These are phyloP conservation scores for Melieria omissa DNA, from an alignment of 2,888 invertebrate species.

Conservation along the genomic window DNA sequence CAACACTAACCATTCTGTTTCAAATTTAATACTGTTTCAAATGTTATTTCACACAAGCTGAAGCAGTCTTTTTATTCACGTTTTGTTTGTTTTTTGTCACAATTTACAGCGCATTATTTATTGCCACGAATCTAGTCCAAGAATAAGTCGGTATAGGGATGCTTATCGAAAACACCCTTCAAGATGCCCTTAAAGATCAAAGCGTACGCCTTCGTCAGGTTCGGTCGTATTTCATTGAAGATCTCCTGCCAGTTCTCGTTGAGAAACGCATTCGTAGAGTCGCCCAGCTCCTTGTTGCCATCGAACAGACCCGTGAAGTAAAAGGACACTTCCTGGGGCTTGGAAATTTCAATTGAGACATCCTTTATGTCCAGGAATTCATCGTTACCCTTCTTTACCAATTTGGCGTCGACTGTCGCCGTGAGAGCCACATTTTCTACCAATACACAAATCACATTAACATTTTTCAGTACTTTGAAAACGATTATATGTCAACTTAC, in stretches of 20 bases:
- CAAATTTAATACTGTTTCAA: too few relatives aligned
- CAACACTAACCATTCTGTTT: too few relatives aligned
- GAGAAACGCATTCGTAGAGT: constrained; percentile 63
- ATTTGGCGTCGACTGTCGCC: constrained; percentile 39
- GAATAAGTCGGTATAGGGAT: constrained; percentile 56
- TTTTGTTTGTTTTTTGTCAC: too few relatives aligned
- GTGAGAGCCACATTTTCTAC: constrained; percentile 38
- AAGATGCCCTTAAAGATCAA: constrained; percentile 59
- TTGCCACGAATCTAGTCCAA: too few relatives aligned
- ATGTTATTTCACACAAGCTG: too few relatives aligned
- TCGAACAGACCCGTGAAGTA: constrained; percentile 64
- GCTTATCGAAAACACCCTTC: constrained; percentile 58
- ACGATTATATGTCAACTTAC: constrained; percentile 11
- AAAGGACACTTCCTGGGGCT: constrained; percentile 49
- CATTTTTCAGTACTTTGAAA: constrained; percentile 3
- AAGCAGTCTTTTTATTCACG: too few relatives aligned
- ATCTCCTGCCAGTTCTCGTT: constrained; percentile 68
- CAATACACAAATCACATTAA: not conserved
- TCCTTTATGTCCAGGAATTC: constrained; percentile 45
- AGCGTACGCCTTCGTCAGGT: constrained; percentile 60
- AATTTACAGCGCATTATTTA: too few relatives aligned
- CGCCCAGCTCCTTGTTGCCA: constrained; percentile 65
- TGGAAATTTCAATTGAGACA: constrained; percentile 44
- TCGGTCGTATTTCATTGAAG: constrained; percentile 61
- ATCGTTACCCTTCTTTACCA: constrained; percentile 47